Evolutionary conservation across 2,888 invertebrate species (phyloP).

Genomic region (Boloria euphrosyne): DNA sequence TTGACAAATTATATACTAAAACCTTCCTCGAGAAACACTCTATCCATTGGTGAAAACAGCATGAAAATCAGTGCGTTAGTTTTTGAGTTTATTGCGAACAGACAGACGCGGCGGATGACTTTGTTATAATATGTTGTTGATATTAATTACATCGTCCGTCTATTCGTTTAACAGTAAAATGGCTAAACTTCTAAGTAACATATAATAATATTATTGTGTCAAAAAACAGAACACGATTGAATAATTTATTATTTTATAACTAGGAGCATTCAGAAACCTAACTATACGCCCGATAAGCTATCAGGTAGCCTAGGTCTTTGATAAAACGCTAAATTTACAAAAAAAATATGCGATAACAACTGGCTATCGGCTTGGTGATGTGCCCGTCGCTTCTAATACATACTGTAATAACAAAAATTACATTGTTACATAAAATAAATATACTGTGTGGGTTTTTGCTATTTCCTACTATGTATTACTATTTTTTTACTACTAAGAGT

Average conservation of each 20-base stretch:
- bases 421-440: conserved; percentile 7
- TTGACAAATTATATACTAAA: too few species aligned
- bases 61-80: too few species aligned
- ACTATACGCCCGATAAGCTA: conserved; percentile 66
- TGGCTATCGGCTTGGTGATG: conserved; percentile 52
- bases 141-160: too few species aligned
- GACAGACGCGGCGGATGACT: too few species aligned
- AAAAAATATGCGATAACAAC: conserved; percentile 65
- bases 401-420: conserved; percentile 30
- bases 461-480: not conserved
- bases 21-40: too few species aligned
- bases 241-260: conserved; percentile 33
- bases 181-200: too few species aligned
- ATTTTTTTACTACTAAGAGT: too few species aligned
- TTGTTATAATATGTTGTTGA: too few species aligned
- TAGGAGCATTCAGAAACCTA: conserved; percentile 57
- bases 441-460: not conserved
- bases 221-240: conserved; percentile 17
- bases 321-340: conserved; percentile 76
- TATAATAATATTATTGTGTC: not conserved
- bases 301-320: conserved; percentile 72
- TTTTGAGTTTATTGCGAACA: too few species aligned
- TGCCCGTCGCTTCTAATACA: conserved; percentile 37
- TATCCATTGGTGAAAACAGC: too few species aligned
- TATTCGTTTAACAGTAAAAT: too few species aligned